Evolutionary conservation across 2,888 invertebrate species (phyloP).

Genomic region (Drosophila infuscata): DNA sequence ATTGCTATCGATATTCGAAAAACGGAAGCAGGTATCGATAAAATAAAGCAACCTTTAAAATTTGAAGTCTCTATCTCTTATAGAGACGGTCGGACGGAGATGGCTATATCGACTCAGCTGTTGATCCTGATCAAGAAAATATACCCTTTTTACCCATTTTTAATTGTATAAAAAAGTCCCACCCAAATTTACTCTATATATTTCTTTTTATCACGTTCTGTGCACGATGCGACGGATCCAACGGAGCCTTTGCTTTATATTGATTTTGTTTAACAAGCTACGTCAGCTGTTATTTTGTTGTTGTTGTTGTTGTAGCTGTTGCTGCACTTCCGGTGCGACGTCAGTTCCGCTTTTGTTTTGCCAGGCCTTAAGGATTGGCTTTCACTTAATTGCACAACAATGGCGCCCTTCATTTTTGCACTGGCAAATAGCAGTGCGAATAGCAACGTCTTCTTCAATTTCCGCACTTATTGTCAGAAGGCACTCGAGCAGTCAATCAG

Average conservation of each 20-base stretch:
- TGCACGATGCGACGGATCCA: conserved; percentile 40
- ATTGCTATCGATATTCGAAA: no score
- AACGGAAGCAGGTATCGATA: no score
- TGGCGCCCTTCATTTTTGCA: conserved; percentile 5
- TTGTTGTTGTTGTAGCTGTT: conserved; percentile 23
- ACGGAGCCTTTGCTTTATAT: conserved; percentile 68
- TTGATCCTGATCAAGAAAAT: no score
- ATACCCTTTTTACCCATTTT: no score
- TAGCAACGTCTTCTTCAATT: conserved; percentile 64
- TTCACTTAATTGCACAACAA: conserved; percentile 76
- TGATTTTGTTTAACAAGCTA: conserved; percentile 70
- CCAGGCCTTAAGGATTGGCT: conserved; percentile 45
- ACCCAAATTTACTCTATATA: conserved; percentile 4
- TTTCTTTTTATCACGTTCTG: conserved; percentile 46
- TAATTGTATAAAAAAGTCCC: not conserved
- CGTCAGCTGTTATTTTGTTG: conserved; percentile 4
- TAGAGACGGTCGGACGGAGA: no score
- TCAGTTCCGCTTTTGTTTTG: conserved; percentile 58
- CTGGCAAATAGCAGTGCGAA: conserved; percentile 30
- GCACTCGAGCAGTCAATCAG: conserved; percentile 26
- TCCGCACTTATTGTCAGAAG: conserved; percentile 62
- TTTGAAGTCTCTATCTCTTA: no score
- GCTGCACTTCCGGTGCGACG: conserved; percentile 66
- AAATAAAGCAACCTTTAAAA: no score
- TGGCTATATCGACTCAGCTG: no score